A percentile compares a stretch with the other conserved stretches of the same genome.
These are phyloP conservation scores for Plebejus argus DNA, from an alignment of 2,888 invertebrate species.

Conservation along the genomic window DNA sequence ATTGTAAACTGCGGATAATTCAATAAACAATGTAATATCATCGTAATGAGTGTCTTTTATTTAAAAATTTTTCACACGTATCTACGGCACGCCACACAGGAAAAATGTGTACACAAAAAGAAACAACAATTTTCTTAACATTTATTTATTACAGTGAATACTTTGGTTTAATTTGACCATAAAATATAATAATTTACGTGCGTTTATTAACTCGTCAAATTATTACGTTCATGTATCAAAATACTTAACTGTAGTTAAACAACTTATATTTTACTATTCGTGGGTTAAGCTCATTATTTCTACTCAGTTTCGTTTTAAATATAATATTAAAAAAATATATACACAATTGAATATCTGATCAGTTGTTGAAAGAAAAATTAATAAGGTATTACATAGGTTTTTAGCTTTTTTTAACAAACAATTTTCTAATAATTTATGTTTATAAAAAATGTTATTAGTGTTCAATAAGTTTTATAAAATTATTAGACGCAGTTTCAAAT, in stretches of 20 bases:
- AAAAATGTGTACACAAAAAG: background rate
- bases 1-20: conserved; percentile 58
- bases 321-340: background rate
- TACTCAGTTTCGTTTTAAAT: background rate
- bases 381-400: background rate
- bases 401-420: background rate
- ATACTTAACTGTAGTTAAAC: conserved; percentile 20
- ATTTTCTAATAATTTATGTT: background rate
- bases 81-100: background rate
- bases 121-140: conserved; percentile 31
- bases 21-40: conserved; percentile 67
- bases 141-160: conserved; percentile 61
- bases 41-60: conserved; percentile 46
- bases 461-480: background rate
- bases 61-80: conserved; percentile 26
- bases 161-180: conserved; percentile 72
- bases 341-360: background rate
- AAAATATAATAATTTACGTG: conserved; percentile 59
- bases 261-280: conserved; percentile 10
- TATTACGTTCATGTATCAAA: conserved; percentile 29
- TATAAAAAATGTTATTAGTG: background rate
- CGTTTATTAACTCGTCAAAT: conserved; percentile 12
- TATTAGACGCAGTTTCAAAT: background rate
- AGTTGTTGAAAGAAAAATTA: background rate
- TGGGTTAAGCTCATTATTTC: conserved; percentile 21